These are phyloP conservation scores for Leptura quadrifasciata DNA, from an alignment of 2,888 invertebrate species.

Conservation along the genomic window DNA sequence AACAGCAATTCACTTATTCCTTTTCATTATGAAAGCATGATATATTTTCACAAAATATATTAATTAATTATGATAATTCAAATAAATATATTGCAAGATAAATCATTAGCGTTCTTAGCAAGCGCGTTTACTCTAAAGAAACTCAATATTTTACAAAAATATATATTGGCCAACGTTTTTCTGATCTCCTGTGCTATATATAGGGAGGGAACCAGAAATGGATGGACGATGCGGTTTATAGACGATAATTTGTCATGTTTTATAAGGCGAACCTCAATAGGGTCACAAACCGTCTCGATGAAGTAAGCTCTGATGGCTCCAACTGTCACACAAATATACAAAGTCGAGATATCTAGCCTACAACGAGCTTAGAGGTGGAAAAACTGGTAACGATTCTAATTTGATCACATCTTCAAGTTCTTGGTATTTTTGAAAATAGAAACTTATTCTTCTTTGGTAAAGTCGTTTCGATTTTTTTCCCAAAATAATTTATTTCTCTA, in stretches of 20 bases:
- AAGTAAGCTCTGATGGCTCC: slow-evolving; percentile 25
- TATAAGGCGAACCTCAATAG: slow-evolving; percentile 2
- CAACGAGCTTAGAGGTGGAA: slow-evolving; percentile 16
- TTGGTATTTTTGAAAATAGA: slow-evolving; percentile 18
- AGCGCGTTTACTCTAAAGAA: no score
- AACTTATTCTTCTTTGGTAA: background rate
- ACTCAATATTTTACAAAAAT: no score
- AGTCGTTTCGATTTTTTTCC: no score
- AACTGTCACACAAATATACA: slow-evolving; percentile 30
- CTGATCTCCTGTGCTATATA: background rate
- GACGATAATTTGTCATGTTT: background rate
- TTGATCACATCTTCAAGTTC: background rate
- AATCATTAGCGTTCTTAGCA: no score
- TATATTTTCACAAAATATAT: no score
- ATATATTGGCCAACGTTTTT: background rate
- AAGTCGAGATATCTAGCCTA: slow-evolving; percentile 31
- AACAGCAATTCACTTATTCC: no score
- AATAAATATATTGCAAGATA: no score
- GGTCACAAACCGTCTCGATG: background rate
- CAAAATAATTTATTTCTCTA: no score
- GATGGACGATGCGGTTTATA: slow-evolving; percentile 10
- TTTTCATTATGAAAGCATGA: no score
- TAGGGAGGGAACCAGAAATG: background rate
- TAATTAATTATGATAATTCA: no score
- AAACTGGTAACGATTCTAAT: background rate